Evolutionary conservation across 2,797 vertebrate genomes (phyloP), one percentile per base, ranked within the genome.

Genomic region (Gymnothorax javanicus): DNA sequence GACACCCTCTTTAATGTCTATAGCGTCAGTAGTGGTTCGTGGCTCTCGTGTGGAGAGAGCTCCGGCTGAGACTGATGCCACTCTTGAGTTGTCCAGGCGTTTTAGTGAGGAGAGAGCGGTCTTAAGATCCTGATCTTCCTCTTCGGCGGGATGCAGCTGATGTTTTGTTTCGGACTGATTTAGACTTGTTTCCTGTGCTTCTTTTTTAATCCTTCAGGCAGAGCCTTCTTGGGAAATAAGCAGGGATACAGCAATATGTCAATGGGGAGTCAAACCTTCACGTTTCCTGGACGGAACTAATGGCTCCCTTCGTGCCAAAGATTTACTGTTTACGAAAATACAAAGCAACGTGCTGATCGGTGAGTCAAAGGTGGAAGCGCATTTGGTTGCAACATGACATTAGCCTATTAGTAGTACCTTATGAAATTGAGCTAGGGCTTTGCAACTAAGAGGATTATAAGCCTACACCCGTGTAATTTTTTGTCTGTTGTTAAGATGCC

Each of bases 121-220:
- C 60, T 73, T 50, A 81, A 90, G 87, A 91, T 90, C 33, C 88
- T 84, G 84, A 88, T 89, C 90, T 73, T 86, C 54, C 60, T 69
- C 62, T 77, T 58, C 85, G 71, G 87, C 82, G 92, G 90, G 90
- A 91, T 90, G 91, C 90, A 89, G 89, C 87, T 90, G 25, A 81
- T 77, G 62, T 58, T 89, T 87, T 81, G 50, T 84, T 87, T 92
- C 89, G 87, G 82, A 91, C 93, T 94, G 94, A 95, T 95, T 91
- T 94, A 92, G 92, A 73, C 86, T 83, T 27, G 62, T 56, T 25
- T 54, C n/a, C 54, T 27, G 58, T 15, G 82, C 25, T 58, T 9
- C n/a, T 60, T 62, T 87, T 87, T 43, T 79, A 57, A 85, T 84
- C 79, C 84, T 62, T 82, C 85, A 7, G 83, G 8, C 56, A 50